A percentile compares a stretch with the other conserved stretches of the same genome.
These are phyloP conservation scores for Psephotus haematonotus DNA, from an alignment of 2,113 vertebrate species.

Conservation along the genomic window DNA sequence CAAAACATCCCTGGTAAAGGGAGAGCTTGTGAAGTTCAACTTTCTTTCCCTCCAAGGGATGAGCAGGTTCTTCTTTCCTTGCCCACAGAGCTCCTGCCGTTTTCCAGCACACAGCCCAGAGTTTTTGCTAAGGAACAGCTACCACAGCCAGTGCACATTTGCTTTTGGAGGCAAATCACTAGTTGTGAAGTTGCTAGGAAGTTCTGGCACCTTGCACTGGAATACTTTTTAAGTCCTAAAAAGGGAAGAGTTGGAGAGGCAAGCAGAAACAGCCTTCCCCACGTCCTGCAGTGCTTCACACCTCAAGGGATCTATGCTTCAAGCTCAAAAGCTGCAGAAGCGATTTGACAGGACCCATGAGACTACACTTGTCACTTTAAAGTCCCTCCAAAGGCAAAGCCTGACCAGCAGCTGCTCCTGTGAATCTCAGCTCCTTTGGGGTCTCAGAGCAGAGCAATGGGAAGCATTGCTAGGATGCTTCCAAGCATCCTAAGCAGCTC, in stretches of 20 bases:
- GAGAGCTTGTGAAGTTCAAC: background rate
- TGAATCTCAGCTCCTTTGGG: background rate
- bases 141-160: background rate
- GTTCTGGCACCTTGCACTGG: background rate
- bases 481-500: background rate
- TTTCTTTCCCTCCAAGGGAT: background rate
- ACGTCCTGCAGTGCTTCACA: background rate
- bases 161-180: background rate
- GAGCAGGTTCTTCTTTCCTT: background rate
- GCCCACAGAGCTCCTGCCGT: background rate
- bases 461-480: background rate
- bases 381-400: background rate
- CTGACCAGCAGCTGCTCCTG: background rate
- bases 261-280: background rate
- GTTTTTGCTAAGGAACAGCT: background rate
- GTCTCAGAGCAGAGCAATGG: background rate
- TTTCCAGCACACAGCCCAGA: background rate
- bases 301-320: background rate
- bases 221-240: background rate
- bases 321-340: background rate
- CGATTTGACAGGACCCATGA: background rate
- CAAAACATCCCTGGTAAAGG: background rate
- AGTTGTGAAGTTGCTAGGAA: background rate
- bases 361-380: background rate
- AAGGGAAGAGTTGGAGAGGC: background rate